These are phyloP conservation scores for Drosophila nannoptera DNA, from an alignment of 1,140 invertebrate species.

Conservation along the genomic window DNA sequence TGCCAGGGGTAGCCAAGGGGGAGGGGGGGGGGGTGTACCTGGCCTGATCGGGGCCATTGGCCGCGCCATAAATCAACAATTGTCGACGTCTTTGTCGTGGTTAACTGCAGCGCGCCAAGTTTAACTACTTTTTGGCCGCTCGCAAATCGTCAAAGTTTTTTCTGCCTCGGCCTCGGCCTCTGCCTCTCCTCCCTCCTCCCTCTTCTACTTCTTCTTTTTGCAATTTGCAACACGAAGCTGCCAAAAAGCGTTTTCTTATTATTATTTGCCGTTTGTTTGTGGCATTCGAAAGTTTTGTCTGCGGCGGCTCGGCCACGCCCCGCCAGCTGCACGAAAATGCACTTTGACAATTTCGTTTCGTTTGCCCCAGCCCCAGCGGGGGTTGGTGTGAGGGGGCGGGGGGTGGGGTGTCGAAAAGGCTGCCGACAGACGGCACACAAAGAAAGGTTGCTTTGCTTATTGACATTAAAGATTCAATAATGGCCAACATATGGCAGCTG, in stretches of 20 bases:
- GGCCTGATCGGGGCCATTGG: slow-evolving; percentile 44
- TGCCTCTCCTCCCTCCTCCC: too few relatives aligned
- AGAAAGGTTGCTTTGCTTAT: slow-evolving; percentile 43
- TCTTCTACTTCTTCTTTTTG: slow-evolving; percentile 18
- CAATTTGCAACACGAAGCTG: slow-evolving; percentile 72
- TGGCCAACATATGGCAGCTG: slow-evolving; percentile 52
- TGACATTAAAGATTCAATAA: slow-evolving; percentile 76
- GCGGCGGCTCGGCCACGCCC: slow-evolving; percentile 21
- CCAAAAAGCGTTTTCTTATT: slow-evolving; percentile 37
- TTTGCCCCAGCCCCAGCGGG: slow-evolving; percentile 21
- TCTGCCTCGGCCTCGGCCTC: too few relatives aligned
- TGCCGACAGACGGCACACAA: slow-evolving; percentile 14
- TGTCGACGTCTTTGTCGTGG: slow-evolving; percentile 33
- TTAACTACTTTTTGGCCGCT: slow-evolving; percentile 59
- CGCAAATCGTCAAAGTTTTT: slow-evolving; percentile 64
- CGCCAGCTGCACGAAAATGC: slow-evolving; percentile 18
- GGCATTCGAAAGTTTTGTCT: slow-evolving; percentile 38
- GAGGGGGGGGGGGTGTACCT: too few relatives aligned
- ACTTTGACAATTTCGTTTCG: slow-evolving; percentile 67
- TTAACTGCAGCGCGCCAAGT: slow-evolving; percentile 49
- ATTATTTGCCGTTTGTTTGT: slow-evolving; percentile 23
- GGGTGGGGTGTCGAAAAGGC: not conserved
- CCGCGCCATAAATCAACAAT: slow-evolving; percentile 62
- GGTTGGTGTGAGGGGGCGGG: not conserved
- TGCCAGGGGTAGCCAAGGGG: too few relatives aligned